Conservation (phyloP, 2,888 invertebrate genomes). For the Asteroscopus sphinx region DNA sequence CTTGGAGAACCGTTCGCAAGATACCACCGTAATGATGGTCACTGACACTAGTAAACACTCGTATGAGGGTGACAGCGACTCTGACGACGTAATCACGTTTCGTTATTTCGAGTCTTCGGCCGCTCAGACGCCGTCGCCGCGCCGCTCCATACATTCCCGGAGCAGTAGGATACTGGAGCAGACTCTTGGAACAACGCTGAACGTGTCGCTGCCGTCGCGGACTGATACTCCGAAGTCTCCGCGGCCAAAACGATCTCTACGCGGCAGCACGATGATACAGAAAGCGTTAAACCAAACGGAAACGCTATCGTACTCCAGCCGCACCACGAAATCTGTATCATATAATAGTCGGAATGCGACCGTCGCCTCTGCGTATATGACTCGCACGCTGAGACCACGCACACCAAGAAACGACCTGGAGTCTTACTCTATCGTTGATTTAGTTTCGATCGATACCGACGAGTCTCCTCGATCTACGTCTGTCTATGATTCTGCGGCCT, state of each 20-base stretch:
- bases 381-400: constrained; percentile 61
- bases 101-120: constrained; percentile 69
- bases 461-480: constrained; percentile 66
- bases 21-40: constrained; percentile 51
- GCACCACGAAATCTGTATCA: constrained; percentile 10
- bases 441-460: constrained; percentile 75
- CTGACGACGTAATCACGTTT: constrained; percentile 66
- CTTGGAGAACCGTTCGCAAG: constrained; percentile 60
- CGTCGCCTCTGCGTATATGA: constrained; percentile 55
- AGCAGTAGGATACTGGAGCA: constrained; percentile 67
- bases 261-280: constrained; percentile 67
- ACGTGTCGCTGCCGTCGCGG: constrained; percentile 38
- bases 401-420: constrained; percentile 61
- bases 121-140: constrained; percentile 68
- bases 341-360: constrained; percentile 53
- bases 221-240: constrained; percentile 53
- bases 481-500: constrained; percentile 71
- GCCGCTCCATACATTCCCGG: constrained; percentile 69
- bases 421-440: constrained; percentile 80
- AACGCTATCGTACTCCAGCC: constrained; percentile 7
- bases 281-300: constrained; percentile 59
- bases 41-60: constrained; percentile 43
- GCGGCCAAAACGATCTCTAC: constrained; percentile 45
- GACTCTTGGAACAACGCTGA: constrained; percentile 54
- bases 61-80: constrained; percentile 22